Conservation (phyloP, 2,797 vertebrate genomes). For the Dendrocincla tyrannina region DNA sequence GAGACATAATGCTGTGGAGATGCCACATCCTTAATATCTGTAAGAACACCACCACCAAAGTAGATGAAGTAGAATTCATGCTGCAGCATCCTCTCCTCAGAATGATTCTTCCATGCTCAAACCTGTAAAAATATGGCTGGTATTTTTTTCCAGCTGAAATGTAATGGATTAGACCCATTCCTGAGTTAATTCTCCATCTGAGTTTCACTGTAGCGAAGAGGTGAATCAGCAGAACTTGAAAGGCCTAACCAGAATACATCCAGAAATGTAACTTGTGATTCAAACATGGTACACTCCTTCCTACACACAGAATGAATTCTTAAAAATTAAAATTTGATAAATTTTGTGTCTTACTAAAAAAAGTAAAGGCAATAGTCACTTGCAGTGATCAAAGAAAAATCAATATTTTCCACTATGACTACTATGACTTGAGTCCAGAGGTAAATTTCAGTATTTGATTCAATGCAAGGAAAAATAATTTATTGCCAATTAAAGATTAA, state of each 20-base stretch:
- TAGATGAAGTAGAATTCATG: conserved; percentile 73
- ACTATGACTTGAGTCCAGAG: neutral
- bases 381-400: neutral
- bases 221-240: neutral
- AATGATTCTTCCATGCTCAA: conserved; percentile 67
- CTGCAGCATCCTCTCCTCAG: conserved; percentile 61
- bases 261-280: neutral
- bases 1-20: conserved; percentile 54
- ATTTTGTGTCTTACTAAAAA: neutral
- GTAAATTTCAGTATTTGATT: neutral
- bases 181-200: neutral
- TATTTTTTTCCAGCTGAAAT: neutral
- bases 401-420: neutral
- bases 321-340: neutral
- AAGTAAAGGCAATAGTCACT: neutral
- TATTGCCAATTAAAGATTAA: neutral
- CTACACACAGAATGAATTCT: neutral
- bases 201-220: neutral
- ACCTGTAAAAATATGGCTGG: conserved; percentile 5
- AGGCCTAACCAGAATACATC: neutral
- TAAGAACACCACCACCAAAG: conserved; percentile 59
- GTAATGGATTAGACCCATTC: neutral
- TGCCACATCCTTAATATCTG: conserved; percentile 57
- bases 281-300: neutral
- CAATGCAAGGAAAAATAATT: neutral